phyloP scores from a whole-genome alignment of 2,797 vertebrate species.

The Podargus strigoides region DNA sequence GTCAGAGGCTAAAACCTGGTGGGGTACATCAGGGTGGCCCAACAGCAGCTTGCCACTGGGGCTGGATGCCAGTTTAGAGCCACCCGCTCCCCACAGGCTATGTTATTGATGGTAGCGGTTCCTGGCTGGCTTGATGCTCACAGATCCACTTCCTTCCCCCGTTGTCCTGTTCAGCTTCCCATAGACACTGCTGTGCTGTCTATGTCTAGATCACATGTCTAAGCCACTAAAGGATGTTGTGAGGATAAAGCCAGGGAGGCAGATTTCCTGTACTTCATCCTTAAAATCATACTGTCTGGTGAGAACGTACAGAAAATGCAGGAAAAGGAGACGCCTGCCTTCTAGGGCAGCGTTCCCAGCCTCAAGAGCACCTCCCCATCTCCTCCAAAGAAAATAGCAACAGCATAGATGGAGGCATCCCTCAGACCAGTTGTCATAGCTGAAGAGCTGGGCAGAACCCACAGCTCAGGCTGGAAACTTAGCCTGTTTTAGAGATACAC shows the following conservation, averaged over 20 bases:
- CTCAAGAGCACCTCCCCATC: neutral
- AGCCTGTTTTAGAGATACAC: neutral
- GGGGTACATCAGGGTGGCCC: neutral
- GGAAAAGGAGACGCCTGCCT: neutral
- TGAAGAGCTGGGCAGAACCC: neutral
- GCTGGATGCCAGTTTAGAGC: neutral
- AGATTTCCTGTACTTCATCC: neutral
- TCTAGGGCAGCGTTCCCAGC: neutral
- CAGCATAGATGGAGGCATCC: neutral
- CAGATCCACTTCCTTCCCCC: neutral
- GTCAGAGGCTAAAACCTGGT: neutral
- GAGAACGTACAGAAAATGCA: neutral
- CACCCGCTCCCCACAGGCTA: neutral
- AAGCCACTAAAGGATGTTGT: neutral
- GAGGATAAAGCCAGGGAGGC: neutral
- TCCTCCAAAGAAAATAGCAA: neutral
- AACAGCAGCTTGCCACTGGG: neutral
- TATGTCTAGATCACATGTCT: neutral
- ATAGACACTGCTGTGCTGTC: neutral
- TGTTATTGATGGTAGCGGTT: neutral
- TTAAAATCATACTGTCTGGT: neutral
- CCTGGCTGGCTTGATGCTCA: neutral
- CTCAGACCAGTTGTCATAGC: neutral
- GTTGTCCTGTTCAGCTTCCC: too few species aligned
- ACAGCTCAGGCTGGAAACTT: neutral